A percentile compares a stretch with the other conserved stretches of the same genome.
Conservation (phyloP, 2,797 vertebrate genomes). For the Darevskia nairensis region DNA sequence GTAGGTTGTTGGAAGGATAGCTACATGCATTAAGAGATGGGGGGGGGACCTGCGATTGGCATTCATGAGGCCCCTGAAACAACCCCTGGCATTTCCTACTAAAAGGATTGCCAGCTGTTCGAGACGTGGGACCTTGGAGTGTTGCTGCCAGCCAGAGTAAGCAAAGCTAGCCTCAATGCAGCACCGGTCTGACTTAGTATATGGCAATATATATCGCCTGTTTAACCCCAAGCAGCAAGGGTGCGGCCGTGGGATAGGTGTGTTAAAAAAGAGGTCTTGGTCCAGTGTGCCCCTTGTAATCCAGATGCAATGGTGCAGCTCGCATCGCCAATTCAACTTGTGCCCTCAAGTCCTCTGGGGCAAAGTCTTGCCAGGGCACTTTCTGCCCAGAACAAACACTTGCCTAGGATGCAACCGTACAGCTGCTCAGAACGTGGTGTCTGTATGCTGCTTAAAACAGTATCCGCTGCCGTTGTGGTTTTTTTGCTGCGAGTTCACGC, state of each 20-base stretch:
- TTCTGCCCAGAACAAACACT: not conserved
- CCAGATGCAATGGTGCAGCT: too few relatives aligned
- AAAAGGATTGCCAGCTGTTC: too few relatives aligned
- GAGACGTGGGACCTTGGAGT: not conserved
- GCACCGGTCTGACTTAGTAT: not conserved
- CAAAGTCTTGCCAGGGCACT: not conserved
- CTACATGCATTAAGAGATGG: not conserved
- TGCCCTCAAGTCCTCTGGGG: not conserved
- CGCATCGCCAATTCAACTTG: fast-evolving
- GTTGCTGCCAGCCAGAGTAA: not conserved
- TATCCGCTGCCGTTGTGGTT: not conserved
- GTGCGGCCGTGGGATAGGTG: not conserved
- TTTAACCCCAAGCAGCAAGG: not conserved
- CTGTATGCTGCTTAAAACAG: not conserved
- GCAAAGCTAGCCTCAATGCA: too few relatives aligned
- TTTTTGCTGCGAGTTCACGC: not conserved
- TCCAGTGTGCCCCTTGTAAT: too few relatives aligned
- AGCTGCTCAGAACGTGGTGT: not conserved
- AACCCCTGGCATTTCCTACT: not conserved
- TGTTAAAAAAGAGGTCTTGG: not conserved
- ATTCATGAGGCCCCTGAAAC: not conserved
- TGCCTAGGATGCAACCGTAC: not conserved
- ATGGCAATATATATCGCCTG: not conserved
- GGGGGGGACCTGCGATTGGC: too few relatives aligned
- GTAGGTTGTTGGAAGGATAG: not conserved